phyloP scores from a whole-genome alignment of 2,113 vertebrate species.

The Nansenia antarctica region DNA sequence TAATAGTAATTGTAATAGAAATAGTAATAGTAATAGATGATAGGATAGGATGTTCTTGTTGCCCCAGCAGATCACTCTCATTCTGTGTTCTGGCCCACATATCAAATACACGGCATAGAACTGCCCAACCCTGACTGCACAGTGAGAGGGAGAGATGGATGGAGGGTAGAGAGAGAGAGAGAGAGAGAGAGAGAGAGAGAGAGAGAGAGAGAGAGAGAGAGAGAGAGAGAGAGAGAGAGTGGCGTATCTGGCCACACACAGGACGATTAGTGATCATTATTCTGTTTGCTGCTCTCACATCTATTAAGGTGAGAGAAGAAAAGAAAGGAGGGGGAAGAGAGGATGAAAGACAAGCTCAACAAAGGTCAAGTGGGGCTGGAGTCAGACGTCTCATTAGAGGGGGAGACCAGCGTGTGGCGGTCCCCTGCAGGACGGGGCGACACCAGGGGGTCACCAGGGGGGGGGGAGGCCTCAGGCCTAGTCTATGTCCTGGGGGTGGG shows the following conservation, averaged over 20 bases:
- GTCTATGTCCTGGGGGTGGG: too few relatives aligned
- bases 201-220: background rate
- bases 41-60: constrained; percentile 69
- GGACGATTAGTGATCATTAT: constrained; percentile 34
- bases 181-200: background rate
- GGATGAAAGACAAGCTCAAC: too few relatives aligned
- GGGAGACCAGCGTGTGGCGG: background rate
- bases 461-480: background rate
- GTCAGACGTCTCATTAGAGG: background rate
- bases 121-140: constrained; percentile 21
- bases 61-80: constrained; percentile 67
- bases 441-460: background rate
- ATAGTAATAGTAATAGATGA: background rate
- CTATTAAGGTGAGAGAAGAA: constrained; percentile 24
- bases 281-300: constrained; percentile 34
- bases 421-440: background rate
- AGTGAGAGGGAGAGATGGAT: constrained; percentile 12
- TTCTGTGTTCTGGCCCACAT: constrained; percentile 71
- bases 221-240: background rate
- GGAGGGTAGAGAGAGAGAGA: background rate
- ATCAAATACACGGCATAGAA: constrained; percentile 65
- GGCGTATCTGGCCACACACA: constrained; percentile 20
- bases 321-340: constrained; percentile 13
- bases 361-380: constrained; percentile 44
- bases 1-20: background rate